These are phyloP conservation scores for Pocillopora grandis DNA, from an alignment of 92 coral and sea anemone species.

Conservation along the genomic window DNA sequence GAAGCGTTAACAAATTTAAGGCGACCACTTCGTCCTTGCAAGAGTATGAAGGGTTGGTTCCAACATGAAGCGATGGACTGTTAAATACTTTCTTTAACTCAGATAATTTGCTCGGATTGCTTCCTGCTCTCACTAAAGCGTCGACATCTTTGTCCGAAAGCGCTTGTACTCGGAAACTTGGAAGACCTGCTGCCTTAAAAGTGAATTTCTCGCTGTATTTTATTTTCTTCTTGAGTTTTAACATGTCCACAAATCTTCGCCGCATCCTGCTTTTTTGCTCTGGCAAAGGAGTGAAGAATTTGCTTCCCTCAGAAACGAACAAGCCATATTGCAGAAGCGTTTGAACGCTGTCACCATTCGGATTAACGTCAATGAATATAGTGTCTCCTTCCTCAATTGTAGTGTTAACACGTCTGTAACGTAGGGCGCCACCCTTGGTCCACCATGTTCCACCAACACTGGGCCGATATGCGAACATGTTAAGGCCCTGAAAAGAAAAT, in stretches of 20 bases:
- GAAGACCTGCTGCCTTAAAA: conserved; percentile 63
- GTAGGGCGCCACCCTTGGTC: conserved; percentile 58
- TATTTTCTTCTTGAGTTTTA: conserved; percentile 51
- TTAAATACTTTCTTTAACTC: conserved; percentile 48
- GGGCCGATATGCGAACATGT: conserved; percentile 55
- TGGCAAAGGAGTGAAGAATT: conserved; percentile 50
- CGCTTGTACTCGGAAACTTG: conserved; percentile 63
- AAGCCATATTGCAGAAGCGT: conserved; percentile 63
- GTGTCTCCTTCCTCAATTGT: conserved; percentile 54
- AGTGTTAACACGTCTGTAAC: conserved; percentile 56
- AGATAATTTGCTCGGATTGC: conserved; percentile 37
- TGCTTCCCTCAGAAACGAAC: conserved; percentile 63
- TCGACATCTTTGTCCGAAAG: conserved; percentile 51
- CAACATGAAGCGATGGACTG: conserved; percentile 54
- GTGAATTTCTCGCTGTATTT: conserved; percentile 58
- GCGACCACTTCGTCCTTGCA: conserved; percentile 79
- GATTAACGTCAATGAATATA: conserved; percentile 58
- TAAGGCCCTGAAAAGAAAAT: conserved; percentile 45
- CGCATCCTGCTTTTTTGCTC: conserved; percentile 53
- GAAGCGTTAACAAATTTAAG: conserved; percentile 63
- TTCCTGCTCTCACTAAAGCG: conserved; percentile 32
- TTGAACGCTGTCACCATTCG: conserved; percentile 66
- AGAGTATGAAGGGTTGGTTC: conserved; percentile 47
- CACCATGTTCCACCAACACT: conserved; percentile 56
- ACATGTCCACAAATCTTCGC: conserved; percentile 53